A percentile compares a stretch with the other conserved stretches of the same genome.
phyloP scores from a whole-genome alignment of 1,140 invertebrate genomes.

The Goniozus legneri region DNA sequence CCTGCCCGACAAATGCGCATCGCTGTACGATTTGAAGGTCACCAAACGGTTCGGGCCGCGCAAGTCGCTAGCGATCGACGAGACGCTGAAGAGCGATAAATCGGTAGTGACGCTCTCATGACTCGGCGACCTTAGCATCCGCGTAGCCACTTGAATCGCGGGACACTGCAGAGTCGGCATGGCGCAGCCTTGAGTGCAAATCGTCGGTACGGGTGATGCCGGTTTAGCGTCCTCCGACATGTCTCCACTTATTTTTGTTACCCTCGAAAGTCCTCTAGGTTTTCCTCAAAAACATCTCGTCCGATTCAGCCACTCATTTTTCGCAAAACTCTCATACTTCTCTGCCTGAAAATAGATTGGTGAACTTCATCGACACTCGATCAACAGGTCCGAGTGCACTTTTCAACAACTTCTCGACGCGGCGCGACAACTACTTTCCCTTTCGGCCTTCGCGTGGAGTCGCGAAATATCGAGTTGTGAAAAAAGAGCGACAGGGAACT shows the following conservation, averaged over 20 bases:
- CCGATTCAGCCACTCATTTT: no score
- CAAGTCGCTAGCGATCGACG: constrained; percentile 67
- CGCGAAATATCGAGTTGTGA: no score
- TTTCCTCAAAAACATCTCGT: no score
- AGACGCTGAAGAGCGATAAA: constrained; percentile 75
- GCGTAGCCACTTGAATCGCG: constrained; percentile 53
- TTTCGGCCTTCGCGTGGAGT: no score
- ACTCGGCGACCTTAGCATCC: constrained; percentile 75
- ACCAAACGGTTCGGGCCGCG: constrained; percentile 56
- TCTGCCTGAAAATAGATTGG: no score
- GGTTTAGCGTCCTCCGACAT: constrained; percentile 41
- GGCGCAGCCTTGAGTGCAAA: constrained; percentile 15
- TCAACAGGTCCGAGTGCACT: no score
- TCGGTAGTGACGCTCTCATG: constrained; percentile 81
- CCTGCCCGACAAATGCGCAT: constrained; percentile 54
- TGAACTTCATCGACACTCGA: no score
- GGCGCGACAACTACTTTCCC: no score
- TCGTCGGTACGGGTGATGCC: constrained; percentile 24
- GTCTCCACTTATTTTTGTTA: background rate
- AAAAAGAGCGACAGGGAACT: no score
- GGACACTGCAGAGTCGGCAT: constrained; percentile 39
- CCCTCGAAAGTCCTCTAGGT: no score
- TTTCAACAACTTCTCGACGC: no score
- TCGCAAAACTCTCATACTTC: no score
- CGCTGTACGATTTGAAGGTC: constrained; percentile 57